Evolutionary conservation across 2,113 vertebrate species (phyloP), one percentile per base, ranked within the genome.

Genomic region (Menidia beryllina): DNA sequence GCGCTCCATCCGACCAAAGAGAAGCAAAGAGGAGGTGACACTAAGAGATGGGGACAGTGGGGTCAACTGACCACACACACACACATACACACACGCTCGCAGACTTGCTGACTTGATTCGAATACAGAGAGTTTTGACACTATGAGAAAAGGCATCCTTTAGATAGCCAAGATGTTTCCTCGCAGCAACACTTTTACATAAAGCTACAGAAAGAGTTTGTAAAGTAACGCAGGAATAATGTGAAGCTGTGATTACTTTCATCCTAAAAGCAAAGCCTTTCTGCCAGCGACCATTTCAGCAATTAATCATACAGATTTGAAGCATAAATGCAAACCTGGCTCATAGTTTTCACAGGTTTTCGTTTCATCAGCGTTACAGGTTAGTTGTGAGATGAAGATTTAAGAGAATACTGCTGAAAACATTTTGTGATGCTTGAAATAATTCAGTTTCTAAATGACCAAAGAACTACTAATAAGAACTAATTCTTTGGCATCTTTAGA

Each of bases 1-100:
- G 73, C 34, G 20, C 26, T 58, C n/a, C 60, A 26, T 77, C 69
- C 23, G 30, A 43, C 47, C 52, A 68, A 1, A 38, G 65, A 41
- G 52, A 52, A 75, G 55, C 56, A 72, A 81, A 79, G 47, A 49
- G 61, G 72, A 80, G 25, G 69, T 47, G 79, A 86, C 76, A 83
- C 52, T 0, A 21, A 20, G 53, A 47, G 45, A 26, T 17, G 17
- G 39, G 19, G 56, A 26, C 47, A 47, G 3, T n/a, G 55, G 36
- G 65, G 67, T 68, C 21, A 4, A 58, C 20, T 82, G 79, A 69
- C 79, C 72, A 6, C 62, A 26, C 26, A 34, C 54, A 36, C 54
- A 59, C 27, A 19, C 27, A 30, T n/a, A 12, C 26, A 34, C n/a
- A 38, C 72, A 39, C 49, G 21, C 9, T 8, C 2, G 27, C 26